Percentiles rank a stretch among this genome's conserved stretches.
These are phyloP conservation scores for Cliona cf. orientalis DNA, from an alignment of 37 sponge, comb jelly and placozoan genomes.

Conservation along the genomic window DNA sequence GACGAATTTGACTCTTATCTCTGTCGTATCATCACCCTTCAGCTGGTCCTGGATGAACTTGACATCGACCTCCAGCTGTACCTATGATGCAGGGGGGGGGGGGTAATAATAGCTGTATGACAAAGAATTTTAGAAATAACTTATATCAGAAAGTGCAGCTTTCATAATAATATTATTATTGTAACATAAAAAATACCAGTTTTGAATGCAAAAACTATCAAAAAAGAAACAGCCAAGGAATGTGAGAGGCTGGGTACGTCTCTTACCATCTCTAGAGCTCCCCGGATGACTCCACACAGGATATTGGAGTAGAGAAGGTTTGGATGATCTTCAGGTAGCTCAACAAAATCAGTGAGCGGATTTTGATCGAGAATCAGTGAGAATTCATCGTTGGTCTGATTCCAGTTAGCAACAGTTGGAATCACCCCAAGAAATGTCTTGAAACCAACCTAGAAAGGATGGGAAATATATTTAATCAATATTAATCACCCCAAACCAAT, in stretches of 20 bases:
- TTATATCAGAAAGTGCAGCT: too few species aligned
- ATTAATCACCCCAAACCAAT: background rate
- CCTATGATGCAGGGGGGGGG: slow-evolving; percentile 32
- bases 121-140: too few species aligned
- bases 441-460: slow-evolving; percentile 77
- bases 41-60: slow-evolving; percentile 89
- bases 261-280: slow-evolving; percentile 95
- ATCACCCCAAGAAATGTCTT: slow-evolving; percentile 92
- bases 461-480: background rate
- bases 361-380: slow-evolving; percentile 92
- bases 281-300: slow-evolving; percentile 92
- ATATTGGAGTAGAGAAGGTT: slow-evolving; percentile 91
- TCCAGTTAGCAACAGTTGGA: slow-evolving; percentile 93
- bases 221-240: too few species aligned
- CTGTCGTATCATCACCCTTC: slow-evolving; percentile 91
- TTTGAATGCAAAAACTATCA: background rate
- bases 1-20: slow-evolving; percentile 90
- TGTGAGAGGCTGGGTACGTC: too few species aligned
- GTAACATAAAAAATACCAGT: background rate
- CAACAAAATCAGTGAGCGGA: slow-evolving; percentile 97
- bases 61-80: slow-evolving; percentile 93
- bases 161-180: background rate
- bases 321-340: slow-evolving; percentile 84
- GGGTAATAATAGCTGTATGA: background rate
- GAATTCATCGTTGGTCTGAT: slow-evolving; percentile 71